Conservation (phyloP, 2,113 vertebrate species). For the Tachuris rubrigastra region DNA sequence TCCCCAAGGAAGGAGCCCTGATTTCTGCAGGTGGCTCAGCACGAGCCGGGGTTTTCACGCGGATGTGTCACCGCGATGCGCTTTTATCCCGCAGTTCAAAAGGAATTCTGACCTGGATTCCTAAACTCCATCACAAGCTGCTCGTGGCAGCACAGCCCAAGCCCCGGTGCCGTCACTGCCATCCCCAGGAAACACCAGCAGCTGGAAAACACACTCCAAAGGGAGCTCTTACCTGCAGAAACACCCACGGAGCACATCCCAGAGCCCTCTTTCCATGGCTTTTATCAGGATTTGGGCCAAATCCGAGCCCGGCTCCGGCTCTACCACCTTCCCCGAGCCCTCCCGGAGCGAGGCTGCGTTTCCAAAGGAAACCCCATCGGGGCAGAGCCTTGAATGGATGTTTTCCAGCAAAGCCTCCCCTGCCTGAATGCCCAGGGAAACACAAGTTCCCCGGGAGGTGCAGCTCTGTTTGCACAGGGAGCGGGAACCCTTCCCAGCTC, state of each 20-base stretch:
- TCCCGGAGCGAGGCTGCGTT: fast-evolving
- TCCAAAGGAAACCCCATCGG: background rate
- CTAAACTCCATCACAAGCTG: background rate
- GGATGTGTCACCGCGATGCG: background rate
- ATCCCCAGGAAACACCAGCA: background rate
- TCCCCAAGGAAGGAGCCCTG: background rate
- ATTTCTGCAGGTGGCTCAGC: background rate
- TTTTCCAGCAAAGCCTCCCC: background rate
- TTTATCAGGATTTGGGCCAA: background rate
- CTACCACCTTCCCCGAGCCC: background rate
- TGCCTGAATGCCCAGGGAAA: background rate
- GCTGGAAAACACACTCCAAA: fast-evolving
- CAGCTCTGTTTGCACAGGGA: slow-evolving; percentile 22
- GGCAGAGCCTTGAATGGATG: background rate
- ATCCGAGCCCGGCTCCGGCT: background rate
- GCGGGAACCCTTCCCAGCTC: slow-evolving; percentile 18
- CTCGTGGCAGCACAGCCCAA: background rate
- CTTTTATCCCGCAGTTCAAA: background rate
- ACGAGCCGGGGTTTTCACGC: background rate
- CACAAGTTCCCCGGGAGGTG: background rate
- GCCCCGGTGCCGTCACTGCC: background rate
- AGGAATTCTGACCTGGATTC: slow-evolving; percentile 20
- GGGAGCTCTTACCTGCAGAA: background rate
- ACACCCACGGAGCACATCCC: background rate
- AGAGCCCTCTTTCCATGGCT: background rate